Conservation (phyloP, 35 echinoderm and acorn worm genomes). For the Hemicentrotus pulcherrimus region DNA sequence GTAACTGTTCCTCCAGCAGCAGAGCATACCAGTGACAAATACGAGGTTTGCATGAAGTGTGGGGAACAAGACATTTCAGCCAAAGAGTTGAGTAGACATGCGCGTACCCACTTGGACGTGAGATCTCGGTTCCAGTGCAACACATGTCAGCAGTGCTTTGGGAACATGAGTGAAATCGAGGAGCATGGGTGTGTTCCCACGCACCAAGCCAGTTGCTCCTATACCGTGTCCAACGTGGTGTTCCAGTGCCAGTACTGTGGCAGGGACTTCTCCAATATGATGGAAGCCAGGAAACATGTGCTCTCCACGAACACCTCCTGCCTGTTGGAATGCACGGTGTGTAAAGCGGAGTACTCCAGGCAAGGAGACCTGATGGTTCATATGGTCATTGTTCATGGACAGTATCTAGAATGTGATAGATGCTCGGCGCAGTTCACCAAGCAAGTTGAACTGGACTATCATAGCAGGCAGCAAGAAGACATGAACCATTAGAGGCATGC, state of each 20-base stretch:
- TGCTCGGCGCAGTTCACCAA: conserved; percentile 1
- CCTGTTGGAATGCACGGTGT: background rate
- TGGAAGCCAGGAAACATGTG: conserved; percentile 24
- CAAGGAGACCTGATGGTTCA: conserved; percentile 34
- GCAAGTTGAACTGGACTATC: background rate
- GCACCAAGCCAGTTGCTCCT: background rate
- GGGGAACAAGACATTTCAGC: background rate
- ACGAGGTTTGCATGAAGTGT: background rate
- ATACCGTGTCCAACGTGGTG: background rate
- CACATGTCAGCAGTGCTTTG: background rate
- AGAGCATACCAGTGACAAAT: background rate
- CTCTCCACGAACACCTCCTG: conserved; percentile 23
- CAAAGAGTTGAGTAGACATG: background rate
- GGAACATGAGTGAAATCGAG: background rate
- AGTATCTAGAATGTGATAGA: background rate
- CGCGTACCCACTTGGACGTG: background rate
- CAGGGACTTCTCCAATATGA: background rate
- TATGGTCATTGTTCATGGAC: background rate
- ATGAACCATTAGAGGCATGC: background rate
- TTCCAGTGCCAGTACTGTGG: background rate
- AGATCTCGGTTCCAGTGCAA: conserved; percentile 31
- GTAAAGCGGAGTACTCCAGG: background rate
- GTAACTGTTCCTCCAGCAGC: background rate
- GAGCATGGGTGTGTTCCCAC: background rate
- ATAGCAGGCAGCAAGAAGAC: background rate